phyloP scores from a whole-genome alignment of 2,888 invertebrate species.

The Icerya purchasi region DNA sequence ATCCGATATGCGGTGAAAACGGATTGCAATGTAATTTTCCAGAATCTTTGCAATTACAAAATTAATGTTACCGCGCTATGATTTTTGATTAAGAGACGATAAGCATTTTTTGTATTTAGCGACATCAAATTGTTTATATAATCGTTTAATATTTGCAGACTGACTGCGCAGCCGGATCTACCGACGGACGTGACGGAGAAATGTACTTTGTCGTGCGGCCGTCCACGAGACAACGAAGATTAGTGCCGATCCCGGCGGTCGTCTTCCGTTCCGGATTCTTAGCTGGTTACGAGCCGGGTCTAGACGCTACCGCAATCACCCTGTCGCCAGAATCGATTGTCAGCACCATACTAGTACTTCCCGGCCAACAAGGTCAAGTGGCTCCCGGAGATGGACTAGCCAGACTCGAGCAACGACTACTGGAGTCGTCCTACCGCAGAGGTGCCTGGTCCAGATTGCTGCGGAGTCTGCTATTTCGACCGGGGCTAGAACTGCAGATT shows the following conservation, averaged over 20 bases:
- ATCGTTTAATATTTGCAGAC: conserved; percentile 45
- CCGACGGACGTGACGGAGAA: conserved; percentile 59
- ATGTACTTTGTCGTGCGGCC: conserved; percentile 68
- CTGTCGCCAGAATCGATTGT: conserved; percentile 47
- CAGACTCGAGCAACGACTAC: conserved; percentile 44
- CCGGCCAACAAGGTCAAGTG: conserved; percentile 61
- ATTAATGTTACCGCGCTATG: too few species aligned
- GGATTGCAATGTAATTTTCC: too few species aligned
- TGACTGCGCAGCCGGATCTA: conserved; percentile 51
- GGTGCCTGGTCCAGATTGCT: conserved; percentile 52
- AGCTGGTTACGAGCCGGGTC: conserved; percentile 62
- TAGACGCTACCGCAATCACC: conserved; percentile 65
- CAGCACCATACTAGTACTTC: conserved; percentile 61
- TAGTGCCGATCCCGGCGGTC: conserved; percentile 64
- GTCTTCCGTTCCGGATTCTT: conserved; percentile 53
- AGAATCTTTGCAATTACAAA: too few species aligned
- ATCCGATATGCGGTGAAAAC: too few species aligned
- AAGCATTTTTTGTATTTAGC: neutral
- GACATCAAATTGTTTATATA: neutral
- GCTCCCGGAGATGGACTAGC: conserved; percentile 45
- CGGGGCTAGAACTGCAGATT: conserved; percentile 58
- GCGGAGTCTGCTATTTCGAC: conserved; percentile 47
- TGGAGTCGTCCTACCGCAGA: conserved; percentile 41
- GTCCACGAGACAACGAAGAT: conserved; percentile 50
- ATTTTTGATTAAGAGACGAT: too few species aligned